Evolutionary conservation across 2,888 invertebrate species (phyloP).

Genomic region (Penaeus monodon): DNA sequence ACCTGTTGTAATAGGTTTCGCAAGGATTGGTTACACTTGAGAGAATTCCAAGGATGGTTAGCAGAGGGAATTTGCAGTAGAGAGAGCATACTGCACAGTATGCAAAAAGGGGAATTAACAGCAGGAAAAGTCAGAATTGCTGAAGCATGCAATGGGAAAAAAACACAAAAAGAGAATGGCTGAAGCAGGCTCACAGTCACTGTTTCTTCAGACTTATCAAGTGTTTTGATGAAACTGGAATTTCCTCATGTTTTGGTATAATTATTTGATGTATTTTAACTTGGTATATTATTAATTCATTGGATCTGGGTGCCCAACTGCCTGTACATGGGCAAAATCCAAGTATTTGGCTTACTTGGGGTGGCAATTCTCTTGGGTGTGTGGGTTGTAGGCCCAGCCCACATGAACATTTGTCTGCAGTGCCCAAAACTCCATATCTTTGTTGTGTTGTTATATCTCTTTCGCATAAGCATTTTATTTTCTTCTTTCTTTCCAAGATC

Average conservation of each 20-base stretch:
- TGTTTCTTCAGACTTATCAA: conserved; percentile 20
- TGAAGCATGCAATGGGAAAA: conserved; percentile 48
- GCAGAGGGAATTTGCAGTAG: conserved; percentile 22
- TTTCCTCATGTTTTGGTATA: conserved; percentile 41
- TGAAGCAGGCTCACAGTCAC: conserved; percentile 11
- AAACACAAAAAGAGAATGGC: conserved; percentile 37
- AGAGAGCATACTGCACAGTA: conserved; percentile 45
- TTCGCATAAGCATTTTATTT: too few species aligned
- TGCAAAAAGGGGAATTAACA: conserved; percentile 53
- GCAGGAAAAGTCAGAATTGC: conserved; percentile 60
- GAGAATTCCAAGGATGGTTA: conserved; percentile 56
- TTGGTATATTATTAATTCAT: background rate
- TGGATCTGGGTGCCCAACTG: background rate
- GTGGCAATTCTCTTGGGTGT: too few species aligned
- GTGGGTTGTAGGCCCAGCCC: too few species aligned
- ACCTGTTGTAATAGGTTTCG: conserved; percentile 30
- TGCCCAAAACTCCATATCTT: too few species aligned
- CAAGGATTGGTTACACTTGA: conserved; percentile 35
- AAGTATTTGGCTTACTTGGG: too few species aligned
- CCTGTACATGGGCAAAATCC: background rate
- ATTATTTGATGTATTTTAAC: background rate
- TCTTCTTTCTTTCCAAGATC: too few species aligned
- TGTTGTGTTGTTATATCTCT: too few species aligned
- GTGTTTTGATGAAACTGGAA: conserved; percentile 42
- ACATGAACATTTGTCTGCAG: too few species aligned